Percentiles rank a stretch among this genome's conserved stretches.
phyloP scores from a whole-genome alignment of 1,140 invertebrate species.

The Drosophila grimshawi region DNA sequence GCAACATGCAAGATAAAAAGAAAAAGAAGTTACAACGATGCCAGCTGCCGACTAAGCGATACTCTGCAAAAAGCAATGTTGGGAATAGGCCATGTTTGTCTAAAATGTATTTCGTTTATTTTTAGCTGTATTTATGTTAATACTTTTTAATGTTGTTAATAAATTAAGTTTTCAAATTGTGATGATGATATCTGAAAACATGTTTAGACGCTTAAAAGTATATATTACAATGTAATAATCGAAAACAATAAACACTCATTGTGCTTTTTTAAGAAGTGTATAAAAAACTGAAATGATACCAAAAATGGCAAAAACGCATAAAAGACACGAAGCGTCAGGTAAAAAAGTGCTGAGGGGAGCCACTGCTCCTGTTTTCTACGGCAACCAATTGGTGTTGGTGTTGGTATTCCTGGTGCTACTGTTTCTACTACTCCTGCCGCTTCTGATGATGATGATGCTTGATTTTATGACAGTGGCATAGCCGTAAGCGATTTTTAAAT shows the following conservation, averaged over 20 bases:
- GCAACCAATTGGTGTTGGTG: background rate
- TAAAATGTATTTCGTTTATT: background rate
- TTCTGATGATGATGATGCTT: constrained; percentile 60
- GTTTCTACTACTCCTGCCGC: background rate
- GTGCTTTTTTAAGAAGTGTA: background rate
- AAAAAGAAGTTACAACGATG: background rate
- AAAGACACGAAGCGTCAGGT: constrained; percentile 63
- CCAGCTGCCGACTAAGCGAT: background rate
- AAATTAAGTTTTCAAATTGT: background rate
- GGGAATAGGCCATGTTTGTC: background rate
- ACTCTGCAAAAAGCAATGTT: background rate
- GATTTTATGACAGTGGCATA: constrained; percentile 74
- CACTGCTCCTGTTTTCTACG: background rate
- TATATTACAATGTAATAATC: too few relatives aligned
- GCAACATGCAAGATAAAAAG: constrained; percentile 24
- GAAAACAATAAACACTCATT: background rate
- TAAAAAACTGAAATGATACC: constrained; percentile 22
- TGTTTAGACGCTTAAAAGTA: too few relatives aligned
- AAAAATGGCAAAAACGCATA: constrained; percentile 54
- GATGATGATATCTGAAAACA: too few relatives aligned
- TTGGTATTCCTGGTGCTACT: background rate
- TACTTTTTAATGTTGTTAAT: too few relatives aligned
- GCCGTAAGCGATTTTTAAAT: constrained; percentile 76
- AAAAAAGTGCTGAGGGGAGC: constrained; percentile 2
- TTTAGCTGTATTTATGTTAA: too few relatives aligned